phyloP scores from a whole-genome alignment of 2,113 vertebrate species.

The Pangasianodon gigas region DNA sequence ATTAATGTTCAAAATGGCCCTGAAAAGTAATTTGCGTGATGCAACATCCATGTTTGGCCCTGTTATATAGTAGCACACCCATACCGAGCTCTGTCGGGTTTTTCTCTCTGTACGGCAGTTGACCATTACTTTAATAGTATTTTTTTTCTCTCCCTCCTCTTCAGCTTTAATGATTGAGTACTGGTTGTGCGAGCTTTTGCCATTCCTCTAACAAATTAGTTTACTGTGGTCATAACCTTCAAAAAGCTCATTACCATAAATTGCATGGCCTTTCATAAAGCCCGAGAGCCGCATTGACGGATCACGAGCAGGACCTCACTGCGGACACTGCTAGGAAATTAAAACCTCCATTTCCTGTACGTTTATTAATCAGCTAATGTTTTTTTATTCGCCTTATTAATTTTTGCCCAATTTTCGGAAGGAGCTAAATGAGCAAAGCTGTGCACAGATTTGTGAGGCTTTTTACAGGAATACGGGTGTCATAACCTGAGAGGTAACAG shows the following conservation, averaged over 20 bases:
- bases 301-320: slow-evolving; percentile 68
- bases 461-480: slow-evolving; percentile 25
- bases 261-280: slow-evolving; percentile 76
- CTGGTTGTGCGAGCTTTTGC: slow-evolving; percentile 58
- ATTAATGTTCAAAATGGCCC: slow-evolving; percentile 61
- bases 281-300: slow-evolving; percentile 70
- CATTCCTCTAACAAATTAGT: slow-evolving; percentile 72
- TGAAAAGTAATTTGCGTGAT: slow-evolving; percentile 66
- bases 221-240: slow-evolving; percentile 77
- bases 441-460: slow-evolving; percentile 40
- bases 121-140: slow-evolving; percentile 66
- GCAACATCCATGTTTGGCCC: slow-evolving; percentile 63
- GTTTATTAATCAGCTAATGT: slow-evolving; percentile 65
- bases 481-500: slow-evolving; percentile 38
- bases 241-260: slow-evolving; percentile 76
- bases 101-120: slow-evolving; percentile 52
- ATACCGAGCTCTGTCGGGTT: slow-evolving; percentile 35
- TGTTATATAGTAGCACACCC: slow-evolving; percentile 50
- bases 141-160: slow-evolving; percentile 51
- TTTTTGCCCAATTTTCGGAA: slow-evolving; percentile 38
- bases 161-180: slow-evolving; percentile 58
- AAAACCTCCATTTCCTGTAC: slow-evolving; percentile 49
- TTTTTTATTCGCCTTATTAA: slow-evolving; percentile 58
- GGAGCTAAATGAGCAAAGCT: slow-evolving; percentile 34
- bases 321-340: slow-evolving; percentile 60